Base-by-base conservation (phyloP, 1,140 invertebrate genomes). In the Helicorthomorpha holstii region DNA sequence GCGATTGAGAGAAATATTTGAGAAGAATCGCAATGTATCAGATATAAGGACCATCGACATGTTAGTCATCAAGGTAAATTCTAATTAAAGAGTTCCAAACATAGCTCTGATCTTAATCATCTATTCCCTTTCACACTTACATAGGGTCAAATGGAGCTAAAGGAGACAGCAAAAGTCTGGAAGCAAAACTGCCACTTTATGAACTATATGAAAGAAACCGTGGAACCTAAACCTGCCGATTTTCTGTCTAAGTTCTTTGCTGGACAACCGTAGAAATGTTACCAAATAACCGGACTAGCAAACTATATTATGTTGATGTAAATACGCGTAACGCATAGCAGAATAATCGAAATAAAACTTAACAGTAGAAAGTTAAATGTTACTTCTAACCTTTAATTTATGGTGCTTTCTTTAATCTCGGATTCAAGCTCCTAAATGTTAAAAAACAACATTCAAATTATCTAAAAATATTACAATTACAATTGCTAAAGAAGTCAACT, bases 71-170 rank as follows among this genome's bases (percentile, higher is more conserved):
- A 93, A 91, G 79, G 90, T 91, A 76, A 63, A 48, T 60, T 34
- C 50, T 22, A n/a, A n/a, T n/a, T n/a, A n/a, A n/a, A n/a, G n/a
- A n/a, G n/a, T n/a, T n/a, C n/a, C n/a, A n/a, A n/a, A n/a, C n/a
- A n/a, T n/a, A n/a, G n/a, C 38, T 41, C 19, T 41, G 38, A 12
- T 12, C 38, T 41, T 19, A 19, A 14, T 29, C 1, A 27, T 14
- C 19, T n/a, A 14, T 19, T 41, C 19, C 38, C 38, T 41, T 12
- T 41, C 46, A 27, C n/a, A 46, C 3, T 23, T 34, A 34, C 29
- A 34, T 63, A 91, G 84, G 89, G 89, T 50, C 86, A 91, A 78
- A 93, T 93, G 86, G 90, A 95, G 62, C 69, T 96, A 34, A 79
- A 86, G 63, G 91, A 95, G 72, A 76, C 79, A 1, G 79, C 81